phyloP scores from a whole-genome alignment of 2,888 invertebrate species.

The Auanema sp. region DNA sequence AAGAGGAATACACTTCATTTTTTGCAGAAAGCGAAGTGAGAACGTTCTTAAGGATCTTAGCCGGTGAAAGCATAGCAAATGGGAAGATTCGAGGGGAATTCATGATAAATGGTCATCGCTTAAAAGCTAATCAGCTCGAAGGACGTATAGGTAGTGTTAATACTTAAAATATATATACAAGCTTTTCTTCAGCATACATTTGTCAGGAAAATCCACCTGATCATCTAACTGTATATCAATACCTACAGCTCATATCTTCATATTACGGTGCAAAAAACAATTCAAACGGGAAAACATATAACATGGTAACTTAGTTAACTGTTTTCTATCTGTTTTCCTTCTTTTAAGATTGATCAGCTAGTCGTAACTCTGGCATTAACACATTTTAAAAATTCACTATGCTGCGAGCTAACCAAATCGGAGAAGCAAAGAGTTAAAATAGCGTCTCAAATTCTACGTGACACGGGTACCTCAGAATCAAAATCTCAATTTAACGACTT shows the following conservation, averaged over 20 bases:
- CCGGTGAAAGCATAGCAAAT: slow-evolving; percentile 74
- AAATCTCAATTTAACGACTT: neutral
- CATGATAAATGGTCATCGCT: slow-evolving; percentile 82
- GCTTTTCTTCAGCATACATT: slow-evolving; percentile 70
- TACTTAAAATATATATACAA: slow-evolving; percentile 4
- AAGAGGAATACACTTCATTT: neutral
- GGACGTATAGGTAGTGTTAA: slow-evolving; percentile 70
- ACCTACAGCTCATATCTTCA: slow-evolving; percentile 67
- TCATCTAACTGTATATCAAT: slow-evolving; percentile 86
- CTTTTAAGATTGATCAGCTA: slow-evolving; percentile 80
- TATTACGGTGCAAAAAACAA: slow-evolving; percentile 25
- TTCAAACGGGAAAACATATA: slow-evolving; percentile 19
- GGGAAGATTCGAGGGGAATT: slow-evolving; percentile 76
- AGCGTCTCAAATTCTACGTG: slow-evolving; percentile 81
- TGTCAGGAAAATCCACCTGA: slow-evolving; percentile 79
- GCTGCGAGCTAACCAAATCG: slow-evolving; percentile 82
- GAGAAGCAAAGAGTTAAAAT: slow-evolving; percentile 84
- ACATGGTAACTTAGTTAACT: slow-evolving; percentile 28
- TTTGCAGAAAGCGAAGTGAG: slow-evolving; percentile 78
- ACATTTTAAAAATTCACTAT: slow-evolving; percentile 83
- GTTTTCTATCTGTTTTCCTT: slow-evolving; percentile 19
- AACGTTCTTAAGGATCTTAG: slow-evolving; percentile 80
- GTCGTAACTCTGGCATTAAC: slow-evolving; percentile 88
- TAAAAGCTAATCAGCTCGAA: slow-evolving; percentile 73
- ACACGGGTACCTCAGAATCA: slow-evolving; percentile 59